Evolutionary conservation across 1,140 invertebrate species (phyloP), one percentile per base, ranked within the genome.

Genomic region (Melipona quadrifasciata): DNA sequence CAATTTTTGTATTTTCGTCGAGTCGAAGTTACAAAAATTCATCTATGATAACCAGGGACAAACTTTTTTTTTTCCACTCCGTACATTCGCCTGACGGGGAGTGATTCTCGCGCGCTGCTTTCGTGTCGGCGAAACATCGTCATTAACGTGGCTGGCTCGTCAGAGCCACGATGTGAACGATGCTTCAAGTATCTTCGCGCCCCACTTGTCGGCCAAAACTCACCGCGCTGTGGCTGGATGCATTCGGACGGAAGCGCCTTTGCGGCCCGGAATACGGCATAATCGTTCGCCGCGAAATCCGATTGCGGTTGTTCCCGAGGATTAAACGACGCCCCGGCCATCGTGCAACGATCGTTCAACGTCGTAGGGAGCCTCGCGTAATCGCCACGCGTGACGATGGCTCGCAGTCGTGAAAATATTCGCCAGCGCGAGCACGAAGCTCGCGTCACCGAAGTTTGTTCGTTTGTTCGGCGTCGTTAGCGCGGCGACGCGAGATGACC

Each of bases 131-230:
- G 80, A 80, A 81, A 73, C 87, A 89, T 77, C 80, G 76, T 89
- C 88, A 89, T 89, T 89, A 89, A 89, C 82, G 84, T 80, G 74
- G 80, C 87, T 88, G 78, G 82, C 74, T 89, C 76, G 87, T 86
- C 87, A 85, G 39, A 47, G 65, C 55, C 65, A 47, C 39, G 39
- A 47, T n/a, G 82, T 84, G 82, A 79, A 84, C 71, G 87, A 88
- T 84, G 83, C 84, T 89, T 84, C 82, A 73, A 88, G 83, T 88
- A 74, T 84, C 86, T 77, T 80, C 81, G 67, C 81, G 67, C 34
- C 57, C 86, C 83, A 82, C 84, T 78, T 88, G 86, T 77, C 77
- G 68, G 51, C 14, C 82, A 68, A 78, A 88, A 88, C 86, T 70
- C 65, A 19, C 81, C 82, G 82, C 64, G 73, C 81, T 78, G 82